Conservation (phyloP, 2,888 invertebrate genomes). For the Brenthis ino region DNA sequence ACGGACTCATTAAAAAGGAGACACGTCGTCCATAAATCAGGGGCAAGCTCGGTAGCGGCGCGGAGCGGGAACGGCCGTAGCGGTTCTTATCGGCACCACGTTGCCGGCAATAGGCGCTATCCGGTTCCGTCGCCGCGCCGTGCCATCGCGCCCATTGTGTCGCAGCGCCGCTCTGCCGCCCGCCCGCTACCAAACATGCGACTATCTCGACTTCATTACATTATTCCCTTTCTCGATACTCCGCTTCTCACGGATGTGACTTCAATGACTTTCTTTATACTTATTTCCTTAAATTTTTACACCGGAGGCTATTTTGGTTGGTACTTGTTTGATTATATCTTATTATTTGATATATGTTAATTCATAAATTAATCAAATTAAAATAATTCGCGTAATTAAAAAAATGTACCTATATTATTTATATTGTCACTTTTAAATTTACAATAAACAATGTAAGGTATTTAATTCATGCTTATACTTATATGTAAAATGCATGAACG, state of each 20-base stretch:
- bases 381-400: too few species aligned
- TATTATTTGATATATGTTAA: too few species aligned
- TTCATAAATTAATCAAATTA: too few species aligned
- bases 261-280: slow-evolving; percentile 43
- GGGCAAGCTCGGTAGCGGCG: slow-evolving; percentile 54
- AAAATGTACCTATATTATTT: too few species aligned
- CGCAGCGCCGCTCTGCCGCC: slow-evolving; percentile 42
- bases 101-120: slow-evolving; percentile 80
- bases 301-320: slow-evolving; percentile 13
- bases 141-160: slow-evolving; percentile 64
- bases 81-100: slow-evolving; percentile 69
- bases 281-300: slow-evolving; percentile 36
- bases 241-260: slow-evolving; percentile 47
- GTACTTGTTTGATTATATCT: too few species aligned
- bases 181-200: slow-evolving; percentile 51
- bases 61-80: slow-evolving; percentile 54
- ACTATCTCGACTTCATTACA: slow-evolving; percentile 66
- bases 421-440: too few species aligned
- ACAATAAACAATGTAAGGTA: too few species aligned
- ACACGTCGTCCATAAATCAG: slow-evolving; percentile 82
- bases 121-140: slow-evolving; percentile 73
- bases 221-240: slow-evolving; percentile 64
- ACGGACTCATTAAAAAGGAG: slow-evolving; percentile 82
- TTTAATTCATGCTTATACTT: too few species aligned
- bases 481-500: too few species aligned